These are phyloP conservation scores for Zosterops borbonicus DNA, from an alignment of 2,113 vertebrate genomes.

Conservation along the genomic window DNA sequence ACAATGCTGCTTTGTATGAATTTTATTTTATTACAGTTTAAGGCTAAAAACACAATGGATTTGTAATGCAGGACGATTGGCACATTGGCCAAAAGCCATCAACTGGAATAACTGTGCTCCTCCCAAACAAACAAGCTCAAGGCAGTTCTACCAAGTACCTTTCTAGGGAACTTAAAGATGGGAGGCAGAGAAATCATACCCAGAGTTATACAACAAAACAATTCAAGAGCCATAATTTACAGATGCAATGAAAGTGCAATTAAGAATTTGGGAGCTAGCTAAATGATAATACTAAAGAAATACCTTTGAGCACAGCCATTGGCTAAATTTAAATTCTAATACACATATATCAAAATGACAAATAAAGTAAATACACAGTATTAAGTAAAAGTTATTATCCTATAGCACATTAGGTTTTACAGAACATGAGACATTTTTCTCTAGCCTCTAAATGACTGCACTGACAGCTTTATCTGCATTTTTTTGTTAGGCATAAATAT, in stretches of 20 bases:
- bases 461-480: background rate
- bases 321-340: background rate
- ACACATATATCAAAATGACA: background rate
- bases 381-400: background rate
- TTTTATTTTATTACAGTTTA: background rate
- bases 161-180: background rate
- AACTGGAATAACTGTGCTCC: no score
- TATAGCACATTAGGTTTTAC: background rate
- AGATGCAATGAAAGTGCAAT: background rate
- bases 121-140: background rate
- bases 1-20: background rate
- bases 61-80: background rate
- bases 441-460: background rate
- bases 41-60: background rate
- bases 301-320: background rate
- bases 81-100: rapidly evolving
- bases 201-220: background rate
- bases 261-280: background rate
- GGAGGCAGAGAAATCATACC: background rate
- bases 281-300: background rate
- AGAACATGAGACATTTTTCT: background rate
- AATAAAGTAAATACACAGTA: background rate
- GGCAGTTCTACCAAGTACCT: background rate
- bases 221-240: background rate
- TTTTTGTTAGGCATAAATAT: conserved; percentile 2